Conservation (phyloP, 2,797 vertebrate genomes). For the Pagetopsis macropterus region DNA sequence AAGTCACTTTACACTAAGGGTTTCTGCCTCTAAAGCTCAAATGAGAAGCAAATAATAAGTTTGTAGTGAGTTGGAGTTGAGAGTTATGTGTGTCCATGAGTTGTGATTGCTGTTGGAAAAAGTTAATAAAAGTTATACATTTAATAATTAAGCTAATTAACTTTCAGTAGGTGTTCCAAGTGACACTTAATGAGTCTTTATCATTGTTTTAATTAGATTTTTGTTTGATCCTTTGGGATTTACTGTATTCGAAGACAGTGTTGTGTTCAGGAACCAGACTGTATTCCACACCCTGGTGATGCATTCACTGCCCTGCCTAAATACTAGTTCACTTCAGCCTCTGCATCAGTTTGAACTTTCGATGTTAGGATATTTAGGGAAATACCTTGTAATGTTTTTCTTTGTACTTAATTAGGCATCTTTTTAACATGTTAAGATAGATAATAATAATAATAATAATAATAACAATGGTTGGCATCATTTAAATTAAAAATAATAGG, state of each 20-base stretch:
- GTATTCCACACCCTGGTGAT: constrained; percentile 29
- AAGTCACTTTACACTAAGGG: accelerated
- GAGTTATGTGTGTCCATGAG: neutral
- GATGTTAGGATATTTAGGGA: neutral
- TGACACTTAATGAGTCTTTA: accelerated
- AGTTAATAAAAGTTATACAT: neutral
- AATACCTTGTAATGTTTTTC: too few species aligned
- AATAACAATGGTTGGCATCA: neutral
- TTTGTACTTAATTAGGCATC: too few species aligned
- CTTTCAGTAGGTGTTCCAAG: neutral
- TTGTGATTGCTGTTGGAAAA: neutral
- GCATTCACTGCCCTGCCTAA: constrained; percentile 46
- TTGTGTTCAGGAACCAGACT: constrained; percentile 48
- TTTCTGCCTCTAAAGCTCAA: too few species aligned
- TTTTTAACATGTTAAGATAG: neutral
- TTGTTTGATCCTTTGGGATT: constrained; percentile 5
- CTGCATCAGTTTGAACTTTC: neutral
- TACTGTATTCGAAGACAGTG: neutral
- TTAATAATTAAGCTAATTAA: accelerated
- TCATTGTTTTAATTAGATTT: neutral
- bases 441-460: neutral
- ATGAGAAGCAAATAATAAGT: too few species aligned
- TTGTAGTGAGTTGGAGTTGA: neutral
- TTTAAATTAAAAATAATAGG: too few species aligned
- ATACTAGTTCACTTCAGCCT: neutral